phyloP scores from a whole-genome alignment of 2,797 vertebrate genomes.

The Halcyon chelicuti region DNA sequence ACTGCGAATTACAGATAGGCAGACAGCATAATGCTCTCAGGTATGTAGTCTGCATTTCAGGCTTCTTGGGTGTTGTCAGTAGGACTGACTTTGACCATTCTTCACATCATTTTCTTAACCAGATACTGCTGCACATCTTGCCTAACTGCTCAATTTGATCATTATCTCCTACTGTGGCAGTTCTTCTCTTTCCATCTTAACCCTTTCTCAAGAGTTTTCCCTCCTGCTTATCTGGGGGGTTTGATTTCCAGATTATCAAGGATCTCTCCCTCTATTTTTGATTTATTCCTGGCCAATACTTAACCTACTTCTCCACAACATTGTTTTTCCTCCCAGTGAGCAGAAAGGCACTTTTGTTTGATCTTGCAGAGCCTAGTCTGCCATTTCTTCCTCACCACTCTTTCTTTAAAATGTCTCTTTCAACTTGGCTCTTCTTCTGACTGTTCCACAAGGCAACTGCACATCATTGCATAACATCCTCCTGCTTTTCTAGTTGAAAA shows the following conservation, averaged over 20 bases:
- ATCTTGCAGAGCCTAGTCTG: not conserved
- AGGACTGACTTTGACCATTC: not conserved
- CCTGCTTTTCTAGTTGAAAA: not conserved
- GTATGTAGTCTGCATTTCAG: not conserved
- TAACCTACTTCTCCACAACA: not conserved
- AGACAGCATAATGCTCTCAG: not conserved
- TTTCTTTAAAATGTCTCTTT: not conserved
- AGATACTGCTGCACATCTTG: not conserved
- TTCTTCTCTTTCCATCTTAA: not conserved
- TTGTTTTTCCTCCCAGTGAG: not conserved
- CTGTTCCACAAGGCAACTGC: not conserved
- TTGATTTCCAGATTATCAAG: constrained; percentile 16
- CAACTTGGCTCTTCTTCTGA: not conserved
- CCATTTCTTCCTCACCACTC: not conserved
- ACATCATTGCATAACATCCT: not conserved
- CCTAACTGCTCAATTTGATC: not conserved
- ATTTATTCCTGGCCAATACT: not conserved
- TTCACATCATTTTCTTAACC: not conserved
- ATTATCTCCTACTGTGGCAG: not conserved
- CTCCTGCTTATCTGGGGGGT: not conserved
- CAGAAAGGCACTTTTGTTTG: not conserved
- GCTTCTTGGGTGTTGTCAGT: not conserved
- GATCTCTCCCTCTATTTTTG: not conserved
- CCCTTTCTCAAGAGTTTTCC: not conserved
- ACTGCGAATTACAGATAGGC: not conserved